Conservation (phyloP, 2,113 vertebrate genomes). For the Spea multiplicata region DNA sequence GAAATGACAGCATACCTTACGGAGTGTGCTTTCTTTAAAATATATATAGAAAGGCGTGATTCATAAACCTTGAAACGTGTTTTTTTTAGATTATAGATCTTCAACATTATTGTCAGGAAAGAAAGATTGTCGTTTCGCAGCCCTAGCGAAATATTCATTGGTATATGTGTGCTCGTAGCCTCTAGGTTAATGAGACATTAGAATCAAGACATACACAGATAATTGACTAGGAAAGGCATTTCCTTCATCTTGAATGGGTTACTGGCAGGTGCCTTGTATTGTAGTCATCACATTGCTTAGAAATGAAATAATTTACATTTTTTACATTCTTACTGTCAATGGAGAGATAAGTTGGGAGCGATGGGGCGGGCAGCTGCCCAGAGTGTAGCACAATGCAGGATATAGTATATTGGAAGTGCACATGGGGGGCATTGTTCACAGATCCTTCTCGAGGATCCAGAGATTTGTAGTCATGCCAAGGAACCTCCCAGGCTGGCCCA, state of each 20-base stretch:
- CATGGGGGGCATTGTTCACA: too few species aligned
- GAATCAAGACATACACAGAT: constrained; percentile 32
- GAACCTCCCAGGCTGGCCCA: too few species aligned
- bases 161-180: neutral
- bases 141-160: constrained; percentile 33
- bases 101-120: constrained; percentile 35
- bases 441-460: too few species aligned
- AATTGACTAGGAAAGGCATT: constrained; percentile 33
- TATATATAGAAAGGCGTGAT: too few species aligned
- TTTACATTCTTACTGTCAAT: neutral
- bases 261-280: constrained; percentile 29
- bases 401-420: too few species aligned
- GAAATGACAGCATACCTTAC: too few species aligned
- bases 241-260: constrained; percentile 35
- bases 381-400: too few species aligned
- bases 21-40: too few species aligned
- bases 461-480: too few species aligned
- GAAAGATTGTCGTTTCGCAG: constrained; percentile 33
- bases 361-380: too few species aligned
- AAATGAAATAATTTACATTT: constrained; percentile 31
- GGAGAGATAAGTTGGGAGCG: too few species aligned
- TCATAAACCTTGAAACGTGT: neutral
- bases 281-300: neutral
- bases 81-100: constrained; percentile 33
- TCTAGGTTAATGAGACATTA: constrained; percentile 37